Base-by-base conservation (phyloP, 2,113 vertebrate species). In the Mormyrus lacerda region DNA sequence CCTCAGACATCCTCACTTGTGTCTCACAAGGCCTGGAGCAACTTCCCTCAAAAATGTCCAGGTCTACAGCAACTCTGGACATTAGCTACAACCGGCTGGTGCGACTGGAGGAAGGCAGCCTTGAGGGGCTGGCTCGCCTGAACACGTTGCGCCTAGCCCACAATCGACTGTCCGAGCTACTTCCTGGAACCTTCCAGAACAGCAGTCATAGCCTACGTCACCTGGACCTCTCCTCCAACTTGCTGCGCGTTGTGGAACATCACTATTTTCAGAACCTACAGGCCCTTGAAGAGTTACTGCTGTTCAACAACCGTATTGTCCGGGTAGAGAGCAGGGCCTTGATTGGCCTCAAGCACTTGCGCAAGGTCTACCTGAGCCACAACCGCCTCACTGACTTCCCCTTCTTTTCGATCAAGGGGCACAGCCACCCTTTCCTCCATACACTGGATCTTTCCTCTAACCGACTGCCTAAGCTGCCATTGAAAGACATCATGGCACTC, bases 371-470 rank as follows among this genome's bases (percentile, higher is more conserved):
- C 92, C 92, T 99, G 90, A 99, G 98, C 93, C 95, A 97, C 92
- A 99, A 99, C 93, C 96, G 95, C 89, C 94, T 99, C 90, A 97
- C 96, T 0, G 91, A 96, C 89, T 99, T 99, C 92, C 97, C 98
- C 0, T 97, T 99, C 92, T 93, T 93, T 61, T 94, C 95, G 0
- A 95, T 99, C 92, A 96, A 95, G 44, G 95, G 96, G 83, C 95
- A 97, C 91, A 97, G 93, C 50, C 96, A 96, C 88, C 95, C 97
- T 42, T 95, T 96, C 87, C 94, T 99, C 48, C 95, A 93, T 89
- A 97, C 96, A 7, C 93, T 99, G 91, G 98, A 99, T 93, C 96
- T 99, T 89, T 99, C 98, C 15, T 97, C 97, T 92, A 99, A 99
- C 92, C 95, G 94, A 2, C 93, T 99, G 92, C 90, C 93, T 65